Percentiles rank a stretch among this genome's conserved stretches.
Conservation (phyloP, 2,113 vertebrate species). For the Lophura nycthemera region DNA sequence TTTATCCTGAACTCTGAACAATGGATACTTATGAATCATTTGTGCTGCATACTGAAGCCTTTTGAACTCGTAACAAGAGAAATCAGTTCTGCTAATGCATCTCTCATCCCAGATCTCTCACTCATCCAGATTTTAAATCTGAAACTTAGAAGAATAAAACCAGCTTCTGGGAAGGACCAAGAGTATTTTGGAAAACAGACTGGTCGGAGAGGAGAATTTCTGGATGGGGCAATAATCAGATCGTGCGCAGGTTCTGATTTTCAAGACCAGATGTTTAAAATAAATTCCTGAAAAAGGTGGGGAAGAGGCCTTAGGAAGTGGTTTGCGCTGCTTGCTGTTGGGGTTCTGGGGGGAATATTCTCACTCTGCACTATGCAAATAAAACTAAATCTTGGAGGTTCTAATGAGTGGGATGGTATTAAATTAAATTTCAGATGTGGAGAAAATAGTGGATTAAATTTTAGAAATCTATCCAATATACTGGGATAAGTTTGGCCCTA, state of each 20-base stretch:
- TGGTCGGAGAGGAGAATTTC: slow-evolving; percentile 12
- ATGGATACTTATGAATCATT: slow-evolving; percentile 81
- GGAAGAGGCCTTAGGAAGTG: neutral
- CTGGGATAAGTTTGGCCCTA: neutral
- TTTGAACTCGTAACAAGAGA: slow-evolving; percentile 81
- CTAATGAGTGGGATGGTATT: neutral
- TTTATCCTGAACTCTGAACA: slow-evolving; percentile 80
- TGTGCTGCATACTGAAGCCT: slow-evolving; percentile 77
- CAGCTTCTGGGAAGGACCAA: slow-evolving; percentile 38
- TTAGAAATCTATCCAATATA: neutral
- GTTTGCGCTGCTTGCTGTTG: neutral
- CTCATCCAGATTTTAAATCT: slow-evolving; percentile 75
- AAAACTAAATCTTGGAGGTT: neutral
- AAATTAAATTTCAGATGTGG: neutral
- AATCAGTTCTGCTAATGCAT: slow-evolving; percentile 79
- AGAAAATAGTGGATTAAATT: neutral
- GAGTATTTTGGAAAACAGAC: slow-evolving; percentile 61
- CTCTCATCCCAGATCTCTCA: slow-evolving; percentile 71
- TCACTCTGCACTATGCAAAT: neutral
- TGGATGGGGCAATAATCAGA: slow-evolving; percentile 21
- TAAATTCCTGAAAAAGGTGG: neutral
- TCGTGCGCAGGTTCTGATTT: neutral
- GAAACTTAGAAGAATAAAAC: slow-evolving; percentile 70
- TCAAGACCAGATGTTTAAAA: neutral
- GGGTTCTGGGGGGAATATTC: neutral